These are phyloP conservation scores for Fistularia tabacaria DNA, from an alignment of 2,797 vertebrate species.

Conservation along the genomic window DNA sequence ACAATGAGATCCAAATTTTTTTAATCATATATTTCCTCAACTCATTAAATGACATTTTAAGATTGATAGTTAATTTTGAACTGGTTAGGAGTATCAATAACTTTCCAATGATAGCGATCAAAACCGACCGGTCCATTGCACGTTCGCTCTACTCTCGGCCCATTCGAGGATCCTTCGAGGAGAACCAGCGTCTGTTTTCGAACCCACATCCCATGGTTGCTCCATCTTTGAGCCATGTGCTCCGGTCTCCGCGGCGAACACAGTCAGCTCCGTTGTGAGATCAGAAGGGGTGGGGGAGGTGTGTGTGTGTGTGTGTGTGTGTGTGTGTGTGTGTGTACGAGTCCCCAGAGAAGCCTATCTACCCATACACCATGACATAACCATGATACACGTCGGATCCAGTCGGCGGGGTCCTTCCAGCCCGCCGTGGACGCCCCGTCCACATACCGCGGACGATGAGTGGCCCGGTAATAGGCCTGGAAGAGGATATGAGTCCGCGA, in stretches of 20 bases:
- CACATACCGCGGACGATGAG: slow-evolving; percentile 21
- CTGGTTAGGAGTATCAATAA: too few relatives aligned
- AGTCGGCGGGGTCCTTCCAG: not conserved
- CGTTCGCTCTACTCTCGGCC: too few relatives aligned
- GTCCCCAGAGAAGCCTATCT: slow-evolving; percentile 34
- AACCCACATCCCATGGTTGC: too few relatives aligned
- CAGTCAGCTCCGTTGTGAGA: slow-evolving; percentile 26
- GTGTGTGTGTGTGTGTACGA: slow-evolving; percentile 12
- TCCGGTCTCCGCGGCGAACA: slow-evolving; percentile 4
- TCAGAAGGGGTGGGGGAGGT: slow-evolving; percentile 6
- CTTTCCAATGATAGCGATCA: too few relatives aligned
- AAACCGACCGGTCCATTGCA: too few relatives aligned
- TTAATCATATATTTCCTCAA: too few relatives aligned
- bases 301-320: slow-evolving; percentile 6
- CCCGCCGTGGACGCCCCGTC: not conserved
- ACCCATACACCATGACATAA: slow-evolving; percentile 5
- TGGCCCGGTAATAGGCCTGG: slow-evolving; percentile 8
- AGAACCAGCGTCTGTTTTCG: too few relatives aligned
- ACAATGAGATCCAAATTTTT: too few relatives aligned
- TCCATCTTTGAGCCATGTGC: too few relatives aligned
- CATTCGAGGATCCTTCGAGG: too few relatives aligned
- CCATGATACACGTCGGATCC: not conserved
- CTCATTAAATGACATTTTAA: too few relatives aligned
- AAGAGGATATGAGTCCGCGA: slow-evolving; percentile 32
- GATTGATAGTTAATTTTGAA: too few relatives aligned